These are phyloP conservation scores for Tipula helvola DNA, from an alignment of 2,888 invertebrate genomes.

Conservation along the genomic window DNA sequence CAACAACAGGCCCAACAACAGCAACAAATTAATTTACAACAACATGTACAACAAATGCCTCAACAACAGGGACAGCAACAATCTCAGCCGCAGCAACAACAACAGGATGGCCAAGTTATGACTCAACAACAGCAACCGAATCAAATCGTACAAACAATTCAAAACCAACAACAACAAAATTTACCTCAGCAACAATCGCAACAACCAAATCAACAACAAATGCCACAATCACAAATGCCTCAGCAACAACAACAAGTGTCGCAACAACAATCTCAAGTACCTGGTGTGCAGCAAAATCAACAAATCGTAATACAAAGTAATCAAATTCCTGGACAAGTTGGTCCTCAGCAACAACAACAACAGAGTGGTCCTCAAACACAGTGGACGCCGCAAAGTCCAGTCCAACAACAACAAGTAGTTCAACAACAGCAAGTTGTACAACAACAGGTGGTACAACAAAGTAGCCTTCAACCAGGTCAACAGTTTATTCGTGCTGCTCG, in stretches of 20 bases:
- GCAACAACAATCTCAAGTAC: conserved; percentile 39
- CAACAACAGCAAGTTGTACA: conserved; percentile 37
- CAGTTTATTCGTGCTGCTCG: conserved; percentile 23
- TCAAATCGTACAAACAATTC: conserved; percentile 5
- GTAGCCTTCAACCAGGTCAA: conserved; percentile 15
- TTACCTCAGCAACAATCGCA: conserved; percentile 9
- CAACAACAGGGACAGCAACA: conserved; percentile 28
- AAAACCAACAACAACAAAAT: conserved; percentile 13
- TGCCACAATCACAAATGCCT: conserved; percentile 15
- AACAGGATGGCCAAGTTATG: conserved; percentile 20
- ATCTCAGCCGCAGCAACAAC: conserved; percentile 21
- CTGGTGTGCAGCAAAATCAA: conserved; percentile 20
- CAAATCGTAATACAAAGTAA: conserved; percentile 17
- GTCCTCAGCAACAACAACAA: conserved; percentile 22
- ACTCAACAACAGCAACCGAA: background rate
- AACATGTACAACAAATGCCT: conserved; percentile 34
- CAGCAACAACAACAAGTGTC: conserved; percentile 32
- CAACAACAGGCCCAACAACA: conserved; percentile 21
- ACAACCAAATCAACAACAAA: conserved; percentile 22
- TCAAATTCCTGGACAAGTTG: conserved; percentile 13
- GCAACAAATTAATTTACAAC: conserved; percentile 25
- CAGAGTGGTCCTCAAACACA: conserved; percentile 19
- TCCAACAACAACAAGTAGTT: conserved; percentile 31
- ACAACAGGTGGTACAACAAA: conserved; percentile 35
- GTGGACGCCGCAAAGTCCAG: conserved; percentile 18